A percentile compares a stretch with the other conserved stretches of the same genome.
These are phyloP conservation scores for Pristis pectinata DNA, from an alignment of 2,797 vertebrate species.

Conservation along the genomic window DNA sequence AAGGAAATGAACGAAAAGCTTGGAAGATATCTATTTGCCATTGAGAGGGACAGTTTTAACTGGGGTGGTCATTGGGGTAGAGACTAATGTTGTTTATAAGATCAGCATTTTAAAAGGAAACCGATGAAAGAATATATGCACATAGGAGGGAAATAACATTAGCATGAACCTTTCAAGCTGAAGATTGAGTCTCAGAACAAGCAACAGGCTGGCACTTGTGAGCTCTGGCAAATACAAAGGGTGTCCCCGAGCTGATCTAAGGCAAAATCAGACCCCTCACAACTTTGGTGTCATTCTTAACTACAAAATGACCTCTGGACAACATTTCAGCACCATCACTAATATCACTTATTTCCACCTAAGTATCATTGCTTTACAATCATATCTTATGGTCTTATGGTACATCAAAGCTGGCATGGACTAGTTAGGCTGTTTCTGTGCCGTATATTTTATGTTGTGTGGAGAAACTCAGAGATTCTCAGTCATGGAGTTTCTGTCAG, in stretches of 20 bases:
- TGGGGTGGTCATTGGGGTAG: background rate
- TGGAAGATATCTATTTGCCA: background rate
- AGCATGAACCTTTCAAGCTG: background rate
- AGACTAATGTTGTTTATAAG: background rate
- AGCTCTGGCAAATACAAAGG: too few relatives aligned
- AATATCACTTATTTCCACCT: too few relatives aligned
- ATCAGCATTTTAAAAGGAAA: background rate
- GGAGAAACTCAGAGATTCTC: background rate
- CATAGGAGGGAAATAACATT: background rate
- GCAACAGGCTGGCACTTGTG: too few relatives aligned
- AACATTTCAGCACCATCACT: too few relatives aligned
- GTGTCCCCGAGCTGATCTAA: too few relatives aligned
- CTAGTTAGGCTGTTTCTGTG: background rate
- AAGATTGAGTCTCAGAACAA: background rate
- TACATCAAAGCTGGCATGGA: too few relatives aligned
- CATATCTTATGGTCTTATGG: too few relatives aligned
- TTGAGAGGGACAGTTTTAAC: background rate
- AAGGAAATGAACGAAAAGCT: background rate
- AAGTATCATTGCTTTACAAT: too few relatives aligned
- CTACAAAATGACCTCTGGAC: too few relatives aligned
- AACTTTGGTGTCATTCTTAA: too few relatives aligned
- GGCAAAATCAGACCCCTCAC: too few relatives aligned
- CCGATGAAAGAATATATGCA: background rate
- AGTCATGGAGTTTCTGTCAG: background rate
- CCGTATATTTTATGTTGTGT: background rate